Evolutionary conservation across 2,888 invertebrate species (phyloP), one percentile per base, ranked within the genome.

Genomic region (Ormia ochracea): DNA sequence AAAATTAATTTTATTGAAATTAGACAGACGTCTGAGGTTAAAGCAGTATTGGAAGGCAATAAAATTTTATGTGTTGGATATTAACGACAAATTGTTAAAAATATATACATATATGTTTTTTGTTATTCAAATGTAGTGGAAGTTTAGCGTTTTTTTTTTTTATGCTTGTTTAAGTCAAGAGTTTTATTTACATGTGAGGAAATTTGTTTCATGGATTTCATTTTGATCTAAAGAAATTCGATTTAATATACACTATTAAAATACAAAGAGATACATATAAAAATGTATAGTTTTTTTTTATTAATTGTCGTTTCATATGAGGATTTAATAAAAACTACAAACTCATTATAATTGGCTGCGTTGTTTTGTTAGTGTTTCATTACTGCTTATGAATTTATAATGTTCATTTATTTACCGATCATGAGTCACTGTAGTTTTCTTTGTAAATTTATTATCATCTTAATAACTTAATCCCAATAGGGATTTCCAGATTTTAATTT

Each of bases 401-500:
- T 23, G 12, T n/a, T 19, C 2, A 28, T n/a, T n/a, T n/a, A n/a
- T n/a, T n/a, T n/a, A 26, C 6, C 17, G 10, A 19, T 4, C 3
- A 33, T 68, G 68, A 68, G 2, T 70, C 70, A 70, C 26, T 12
- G 19, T 19, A 36, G 36, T 4, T 56, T 69, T 26, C 45, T 45
- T 26, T 36, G 26, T 19, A 31, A 28, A 7, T 33, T 31, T 23
- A 33, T 1, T 38, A n/a, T 7, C 10, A 17, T 14, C n/a, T 10
- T 17, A 41, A n/a, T 28, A 23, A 23, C 9, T n/a, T 36, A 21
- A 36, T 36, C 9, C 3, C 12, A 26, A 28, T 1, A 58, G 45
- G 69, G 48, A 58, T 28, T 69, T 48, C 56, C 69, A 26, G 17
- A 36, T 58, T 28, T 45, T 19, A 26, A 69, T 36, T 69, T 69